Conservation (phyloP, 2,888 invertebrate species). For the Arrhopalites spinosus region DNA sequence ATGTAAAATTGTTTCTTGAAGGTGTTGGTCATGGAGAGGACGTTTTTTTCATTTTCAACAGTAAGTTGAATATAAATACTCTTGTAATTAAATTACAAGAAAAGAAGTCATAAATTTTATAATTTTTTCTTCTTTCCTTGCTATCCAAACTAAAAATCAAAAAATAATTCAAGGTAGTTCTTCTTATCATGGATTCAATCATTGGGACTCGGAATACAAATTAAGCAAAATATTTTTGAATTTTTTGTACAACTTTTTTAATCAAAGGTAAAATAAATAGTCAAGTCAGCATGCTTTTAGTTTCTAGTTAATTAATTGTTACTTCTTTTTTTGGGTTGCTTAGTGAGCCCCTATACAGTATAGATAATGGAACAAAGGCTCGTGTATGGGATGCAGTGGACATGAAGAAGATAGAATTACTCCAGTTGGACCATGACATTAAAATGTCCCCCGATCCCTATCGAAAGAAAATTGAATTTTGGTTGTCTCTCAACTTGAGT, state of each 20-base stretch:
- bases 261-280: slow-evolving; percentile 37
- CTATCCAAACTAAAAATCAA: background rate
- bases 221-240: slow-evolving; percentile 48
- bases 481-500: slow-evolving; percentile 32
- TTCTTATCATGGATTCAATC: slow-evolving; percentile 32
- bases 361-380: background rate
- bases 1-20: background rate
- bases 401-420: background rate
- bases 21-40: slow-evolving; percentile 43
- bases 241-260: slow-evolving; percentile 49
- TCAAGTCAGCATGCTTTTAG: background rate
- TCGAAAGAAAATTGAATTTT: slow-evolving; percentile 31
- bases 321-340: background rate
- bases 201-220: slow-evolving; percentile 40
- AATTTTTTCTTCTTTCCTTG: background rate
- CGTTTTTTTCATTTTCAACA: slow-evolving; percentile 48
- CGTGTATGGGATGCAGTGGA: slow-evolving; percentile 20
- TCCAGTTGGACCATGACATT: slow-evolving; percentile 29
- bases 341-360: slow-evolving; percentile 23
- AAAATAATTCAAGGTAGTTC: background rate
- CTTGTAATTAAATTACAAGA: background rate
- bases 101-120: background rate
- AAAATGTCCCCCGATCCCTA: slow-evolving; percentile 31
- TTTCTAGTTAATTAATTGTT: background rate
- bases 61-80: slow-evolving; percentile 10